Percentiles rank a stretch among this genome's conserved stretches.
Conservation (phyloP, 2,888 invertebrate genomes). For the Ametastegia equiseti region DNA sequence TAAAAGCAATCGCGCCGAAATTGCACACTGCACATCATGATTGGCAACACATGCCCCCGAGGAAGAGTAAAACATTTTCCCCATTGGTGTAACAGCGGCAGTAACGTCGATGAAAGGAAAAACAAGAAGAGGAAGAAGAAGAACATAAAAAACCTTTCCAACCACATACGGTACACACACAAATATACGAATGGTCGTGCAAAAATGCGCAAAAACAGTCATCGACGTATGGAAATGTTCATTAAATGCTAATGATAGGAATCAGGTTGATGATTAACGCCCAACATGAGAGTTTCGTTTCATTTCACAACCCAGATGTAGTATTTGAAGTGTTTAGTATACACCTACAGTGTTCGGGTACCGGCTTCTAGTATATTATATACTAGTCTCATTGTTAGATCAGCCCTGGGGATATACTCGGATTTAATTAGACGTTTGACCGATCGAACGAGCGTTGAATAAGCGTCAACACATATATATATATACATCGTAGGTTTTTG, state of each 20-base stretch:
- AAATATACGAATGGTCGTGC: not conserved
- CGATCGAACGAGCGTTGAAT: not conserved
- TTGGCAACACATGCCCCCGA: not conserved
- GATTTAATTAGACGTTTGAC: not conserved
- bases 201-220: not conserved
- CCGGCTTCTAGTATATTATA: too few species aligned
- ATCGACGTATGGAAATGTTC: not conserved
- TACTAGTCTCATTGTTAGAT: too few species aligned
- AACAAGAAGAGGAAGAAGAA: too few species aligned
- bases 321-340: not conserved
- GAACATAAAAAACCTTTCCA: too few species aligned
- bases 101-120: too few species aligned
- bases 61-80: not conserved
- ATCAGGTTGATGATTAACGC: not conserved
- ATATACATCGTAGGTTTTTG: not conserved
- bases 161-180: too few species aligned
- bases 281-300: not conserved
- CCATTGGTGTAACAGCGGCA: not conserved
- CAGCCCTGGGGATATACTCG: not conserved
- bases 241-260: not conserved
- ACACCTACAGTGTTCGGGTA: too few species aligned
- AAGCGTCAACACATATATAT: not conserved
- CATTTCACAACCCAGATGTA: not conserved
- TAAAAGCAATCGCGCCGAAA: not conserved
- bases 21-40: conserved; percentile 3